Percentiles rank a stretch among this genome's conserved stretches.
These are phyloP conservation scores for Trididemnum nubilum DNA, from an alignment of 23 tunicate genomes.

Conservation along the genomic window DNA sequence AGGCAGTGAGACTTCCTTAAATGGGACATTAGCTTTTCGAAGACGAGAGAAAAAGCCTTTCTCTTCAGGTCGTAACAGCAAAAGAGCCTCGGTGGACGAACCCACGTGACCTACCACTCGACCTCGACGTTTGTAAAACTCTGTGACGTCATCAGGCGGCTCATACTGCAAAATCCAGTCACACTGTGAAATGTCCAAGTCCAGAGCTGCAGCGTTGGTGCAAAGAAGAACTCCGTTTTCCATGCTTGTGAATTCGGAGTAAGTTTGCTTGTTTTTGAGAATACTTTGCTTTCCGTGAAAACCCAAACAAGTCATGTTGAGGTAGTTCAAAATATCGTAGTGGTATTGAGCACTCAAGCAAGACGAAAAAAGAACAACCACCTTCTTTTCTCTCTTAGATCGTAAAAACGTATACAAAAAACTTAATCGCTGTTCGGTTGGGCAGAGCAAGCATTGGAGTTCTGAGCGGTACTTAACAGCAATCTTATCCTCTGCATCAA, in stretches of 20 bases:
- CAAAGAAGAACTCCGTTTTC: conserved; percentile 37
- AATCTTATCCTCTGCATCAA: conserved; percentile 3
- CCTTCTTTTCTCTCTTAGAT: conserved; percentile 20
- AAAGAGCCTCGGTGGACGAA: conserved; percentile 14
- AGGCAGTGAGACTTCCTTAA: conserved; percentile 5
- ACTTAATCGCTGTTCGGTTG: conserved; percentile 26
- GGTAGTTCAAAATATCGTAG: conserved; percentile 36
- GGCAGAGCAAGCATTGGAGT: background rate
- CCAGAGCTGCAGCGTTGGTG: conserved; percentile 48
- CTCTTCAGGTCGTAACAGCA: conserved; percentile 47
- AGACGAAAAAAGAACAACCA: conserved; percentile 48
- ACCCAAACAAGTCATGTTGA: conserved; percentile 35
- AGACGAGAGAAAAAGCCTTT: conserved; percentile 29
- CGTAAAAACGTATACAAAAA: conserved; percentile 46
- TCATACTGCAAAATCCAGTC: conserved; percentile 62
- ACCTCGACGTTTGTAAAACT: conserved; percentile 23
- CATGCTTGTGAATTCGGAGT: conserved; percentile 26
- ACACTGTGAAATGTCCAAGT: conserved; percentile 11
- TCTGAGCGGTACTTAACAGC: background rate
- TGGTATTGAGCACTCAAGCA: conserved; percentile 55
- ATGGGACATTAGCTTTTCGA: conserved; percentile 24
- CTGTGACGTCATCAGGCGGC: conserved; percentile 46
- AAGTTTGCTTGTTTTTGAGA: conserved; percentile 7
- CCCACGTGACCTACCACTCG: conserved; percentile 23
- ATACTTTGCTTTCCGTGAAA: conserved; percentile 45